phyloP scores from a whole-genome alignment of 2,797 vertebrate species.

The Simalia tracyae region DNA sequence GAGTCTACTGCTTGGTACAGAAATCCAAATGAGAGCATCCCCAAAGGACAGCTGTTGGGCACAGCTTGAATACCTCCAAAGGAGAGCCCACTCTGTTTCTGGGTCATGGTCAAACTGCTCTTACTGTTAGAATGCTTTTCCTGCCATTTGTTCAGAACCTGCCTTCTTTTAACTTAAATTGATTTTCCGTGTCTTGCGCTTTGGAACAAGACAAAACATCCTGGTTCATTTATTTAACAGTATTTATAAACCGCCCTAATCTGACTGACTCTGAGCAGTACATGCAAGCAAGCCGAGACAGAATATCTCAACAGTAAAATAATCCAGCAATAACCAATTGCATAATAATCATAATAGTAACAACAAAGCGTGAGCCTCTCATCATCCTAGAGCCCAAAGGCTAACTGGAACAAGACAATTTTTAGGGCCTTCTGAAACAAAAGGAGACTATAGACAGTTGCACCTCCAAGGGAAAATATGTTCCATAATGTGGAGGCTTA shows the following conservation, averaged over 20 bases:
- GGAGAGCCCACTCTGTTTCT: background rate
- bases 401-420: background rate
- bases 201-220: background rate
- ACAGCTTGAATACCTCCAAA: background rate
- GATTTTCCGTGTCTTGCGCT: background rate
- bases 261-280: background rate
- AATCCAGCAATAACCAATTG: background rate
- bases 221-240: background rate
- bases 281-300: background rate
- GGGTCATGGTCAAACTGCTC: background rate
- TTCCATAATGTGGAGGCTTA: too few species aligned
- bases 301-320: background rate
- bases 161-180: background rate
- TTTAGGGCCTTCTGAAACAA: background rate
- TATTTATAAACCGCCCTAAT: background rate
- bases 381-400: background rate
- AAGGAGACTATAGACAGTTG: background rate
- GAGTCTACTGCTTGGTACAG: background rate
- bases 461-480: background rate
- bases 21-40: background rate
- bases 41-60: background rate
- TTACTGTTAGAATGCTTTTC: background rate
- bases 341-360: background rate
- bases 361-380: background rate
- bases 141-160: background rate